Evolutionary conservation across 2,113 vertebrate species (phyloP).

Genomic region (Alethe castanea): DNA sequence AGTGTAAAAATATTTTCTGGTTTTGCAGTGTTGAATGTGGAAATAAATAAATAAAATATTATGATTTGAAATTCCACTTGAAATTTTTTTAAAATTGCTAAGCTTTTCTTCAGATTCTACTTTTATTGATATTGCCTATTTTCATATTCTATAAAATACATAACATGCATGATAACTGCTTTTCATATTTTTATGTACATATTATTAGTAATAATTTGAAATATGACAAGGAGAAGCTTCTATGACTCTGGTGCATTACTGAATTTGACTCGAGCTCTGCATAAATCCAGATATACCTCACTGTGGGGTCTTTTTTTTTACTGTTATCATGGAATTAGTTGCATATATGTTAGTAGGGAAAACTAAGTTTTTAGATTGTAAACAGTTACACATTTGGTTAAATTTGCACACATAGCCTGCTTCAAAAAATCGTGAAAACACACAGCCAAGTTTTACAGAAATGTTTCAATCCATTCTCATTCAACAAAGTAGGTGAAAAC

Average conservation of each 20-base stretch:
- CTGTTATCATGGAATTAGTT: not conserved
- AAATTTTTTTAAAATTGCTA: not conserved
- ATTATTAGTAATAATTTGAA: not conserved
- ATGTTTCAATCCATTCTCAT: not conserved
- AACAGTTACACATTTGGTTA: not conserved
- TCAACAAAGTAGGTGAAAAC: not conserved
- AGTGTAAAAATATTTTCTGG: not conserved
- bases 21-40: not conserved
- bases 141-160: not conserved
- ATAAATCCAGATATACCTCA: not conserved
- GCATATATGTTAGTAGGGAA: not conserved
- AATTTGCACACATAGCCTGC: not conserved
- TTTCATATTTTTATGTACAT: not conserved
- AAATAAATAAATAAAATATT: not conserved
- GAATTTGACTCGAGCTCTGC: not conserved
- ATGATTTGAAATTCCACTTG: not conserved
- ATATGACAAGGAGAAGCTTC: not conserved
- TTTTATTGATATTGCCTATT: not conserved
- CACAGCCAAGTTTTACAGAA: not conserved
- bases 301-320: not conserved
- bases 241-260: not conserved
- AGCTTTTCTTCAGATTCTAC: not conserved
- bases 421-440: not conserved
- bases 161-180: not conserved
- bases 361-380: not conserved